These are phyloP conservation scores for Drosophila macrospina DNA, from an alignment of 2,888 invertebrate genomes.

Conservation along the genomic window DNA sequence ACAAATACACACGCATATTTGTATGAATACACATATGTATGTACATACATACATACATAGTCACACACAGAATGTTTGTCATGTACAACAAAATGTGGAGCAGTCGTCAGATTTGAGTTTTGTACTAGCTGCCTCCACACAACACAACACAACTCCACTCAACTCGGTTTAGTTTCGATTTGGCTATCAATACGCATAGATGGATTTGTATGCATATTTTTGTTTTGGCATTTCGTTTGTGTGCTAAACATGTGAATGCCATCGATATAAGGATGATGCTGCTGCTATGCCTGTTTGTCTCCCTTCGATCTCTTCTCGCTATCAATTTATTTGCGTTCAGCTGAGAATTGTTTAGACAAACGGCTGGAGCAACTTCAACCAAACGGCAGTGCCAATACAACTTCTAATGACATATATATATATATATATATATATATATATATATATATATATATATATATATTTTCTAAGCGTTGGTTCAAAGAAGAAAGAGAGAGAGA, in stretches of 20 bases:
- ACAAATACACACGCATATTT: conserved; percentile 28
- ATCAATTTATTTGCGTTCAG: conserved; percentile 42
- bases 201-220: conserved; percentile 80
- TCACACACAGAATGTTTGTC: conserved; percentile 45
- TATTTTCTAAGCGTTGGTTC: no score
- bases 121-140: conserved; percentile 30
- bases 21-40: no score
- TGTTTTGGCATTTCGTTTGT: conserved; percentile 79
- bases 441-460: no score
- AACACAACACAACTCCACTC: conserved; percentile 19
- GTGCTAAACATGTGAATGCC: conserved; percentile 79
- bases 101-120: conserved; percentile 72
- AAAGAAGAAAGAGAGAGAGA: no score
- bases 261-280: conserved; percentile 74
- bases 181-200: conserved; percentile 70
- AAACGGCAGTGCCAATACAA: conserved; percentile 6
- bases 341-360: conserved; percentile 67
- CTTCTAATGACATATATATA: conserved; percentile 9
- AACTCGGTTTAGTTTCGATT: conserved; percentile 29
- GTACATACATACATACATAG: conserved; percentile 15
- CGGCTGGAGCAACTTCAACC: conserved; percentile 22
- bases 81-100: conserved; percentile 78
- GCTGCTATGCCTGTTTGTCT: conserved; percentile 38
- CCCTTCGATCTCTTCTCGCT: not conserved
- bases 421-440: no score